Evolutionary conservation across 2,113 vertebrate genomes (phyloP), one percentile per base, ranked within the genome.

Genomic region (Nanorana parkeri): DNA sequence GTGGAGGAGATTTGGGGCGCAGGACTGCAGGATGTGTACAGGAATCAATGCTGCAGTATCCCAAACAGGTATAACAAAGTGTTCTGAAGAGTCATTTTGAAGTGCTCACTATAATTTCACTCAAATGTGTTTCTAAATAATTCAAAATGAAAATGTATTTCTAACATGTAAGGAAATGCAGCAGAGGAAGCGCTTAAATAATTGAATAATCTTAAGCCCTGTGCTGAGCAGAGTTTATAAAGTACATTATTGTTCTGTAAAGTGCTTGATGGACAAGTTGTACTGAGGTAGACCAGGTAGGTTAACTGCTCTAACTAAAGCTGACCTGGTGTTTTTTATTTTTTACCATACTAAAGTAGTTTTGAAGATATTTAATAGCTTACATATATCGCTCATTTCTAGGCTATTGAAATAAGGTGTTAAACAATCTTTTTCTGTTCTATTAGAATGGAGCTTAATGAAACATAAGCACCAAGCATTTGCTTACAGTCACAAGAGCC

Each of bases 31-130:
- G 91, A 2, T 84, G 90, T 11, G 87, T 96, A 69, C 90, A 95
- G 2, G 95, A 97, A 26, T 88, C 91, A 0, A 84, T 92, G 78
- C 87, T 99, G 87, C 96, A 97, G 81, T 98, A 97, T 85, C 96
- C 97, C 2, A 95, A 93, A 90, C 96, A 96, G 96, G 98, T 99
- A 85, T 74, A 88, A 6, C 8, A 23, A 1, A 26, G 19, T 55
- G 28, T 41, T 11, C 23, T 60, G 58, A 20, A 47, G 21, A 16
- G n/a, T 41, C 23, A n/a, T 56, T 29, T 67, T 26, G 17, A 36
- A 72, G 5, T 16, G 5, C 23, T 72, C 16, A 17, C 23, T 26
- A 26, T 55, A 8, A 55, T 68, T 56, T 15, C 3, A 0, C 13
- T 2, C 19, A 32, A 72, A 55, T 51, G 29, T 68, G 21, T 7